Base-by-base conservation (phyloP, 2,888 invertebrate species). In the Lithophane leautieri region DNA sequence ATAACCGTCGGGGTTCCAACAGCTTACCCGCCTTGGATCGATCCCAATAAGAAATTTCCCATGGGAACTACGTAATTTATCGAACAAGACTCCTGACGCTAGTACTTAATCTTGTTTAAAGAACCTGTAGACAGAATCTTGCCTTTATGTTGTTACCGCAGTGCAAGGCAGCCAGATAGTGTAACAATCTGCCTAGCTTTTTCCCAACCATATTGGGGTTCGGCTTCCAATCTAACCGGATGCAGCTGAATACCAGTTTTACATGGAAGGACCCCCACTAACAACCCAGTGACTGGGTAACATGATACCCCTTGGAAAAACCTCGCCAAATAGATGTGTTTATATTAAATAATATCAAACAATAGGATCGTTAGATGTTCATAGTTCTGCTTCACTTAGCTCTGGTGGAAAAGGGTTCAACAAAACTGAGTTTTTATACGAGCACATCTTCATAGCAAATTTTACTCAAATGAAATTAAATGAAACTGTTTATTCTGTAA, bases 1-100 rank as follows among this genome's bases (percentile, higher is more conserved):
- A 76, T 81, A 83, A 72, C 47, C 28, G 58, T 28, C 61, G 6
- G 22, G 47, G 22, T 54, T 25, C 42, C 44, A 70, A 72, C 54
- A 66, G 42, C 74, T 73, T 85, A 81, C 78, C 74, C 47, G 12
- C 42, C 22, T 62, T 78, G 60, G 70, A 74, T 76, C 70, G 9
- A 52, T 50, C 69, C 82, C 75, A 79, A 79, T 62, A 71, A 68
- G 40, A 67, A n/a, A 84, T 84, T 79, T 73, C 82, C 63, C 71
- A 44, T 42, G 70, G 70, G 82, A 42, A 42, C 50, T 42, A 28
- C 19, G 84, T 69, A 60, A 82, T 84, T 81, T 84, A 72, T 66
- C 28, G 66, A 42, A 70, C 34, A 44, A 60, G 56, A 68, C 50
- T 78, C 54, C 28, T 72, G n/a, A n/a, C n/a, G 50, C 47, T 34